Evolutionary conservation across 2,113 vertebrate species (phyloP), one percentile per base, ranked within the genome.

Genomic region (Riparia riparia): DNA sequence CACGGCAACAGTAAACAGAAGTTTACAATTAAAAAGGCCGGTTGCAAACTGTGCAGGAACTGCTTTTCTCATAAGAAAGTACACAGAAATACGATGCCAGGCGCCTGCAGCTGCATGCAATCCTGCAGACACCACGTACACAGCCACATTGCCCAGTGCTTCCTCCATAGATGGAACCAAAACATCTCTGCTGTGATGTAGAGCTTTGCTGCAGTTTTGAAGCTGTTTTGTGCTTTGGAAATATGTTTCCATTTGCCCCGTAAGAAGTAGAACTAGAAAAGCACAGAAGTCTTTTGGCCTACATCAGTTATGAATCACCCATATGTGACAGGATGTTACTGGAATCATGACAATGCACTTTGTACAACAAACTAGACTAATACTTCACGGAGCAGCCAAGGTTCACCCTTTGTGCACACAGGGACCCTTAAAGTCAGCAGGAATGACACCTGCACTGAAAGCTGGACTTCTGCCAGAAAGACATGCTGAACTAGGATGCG

Each of bases 1-100:
- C 78, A 71, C 2, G 5, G 79, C 71, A 95, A 89, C 31, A 92
- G 42, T 57, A 90, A 96, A 51, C 57, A 74, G 50, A 65, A 94
- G 79, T 72, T 93, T 81, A 65, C 74, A 89, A 61, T 91, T 95
- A 81, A 81, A 95, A 94, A 63, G 68, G 44, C 22, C 60, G 74
- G 12, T 37, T 50, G 11, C 44, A 90, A 68, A 83, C 76, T 68
- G 66, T 76, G 54, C 54, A 90, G 87, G 71, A 95, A 58, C 71
- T 58, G 79, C 42, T 73, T 86, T 91, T 89, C 93, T 73, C 28
- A 2, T 51, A 81, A 80, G 32, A 79, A 95, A 92, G 54, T 56
- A 76, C 31, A 63, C 34, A 82, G 68, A 88, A 90, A 71, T 78
- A 39, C 14, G 37, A 54, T 17, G 51, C 47, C 73, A 85, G 10